Evolutionary conservation across 1,140 invertebrate genomes (phyloP).

Genomic region (Lordiphosa mommai): DNA sequence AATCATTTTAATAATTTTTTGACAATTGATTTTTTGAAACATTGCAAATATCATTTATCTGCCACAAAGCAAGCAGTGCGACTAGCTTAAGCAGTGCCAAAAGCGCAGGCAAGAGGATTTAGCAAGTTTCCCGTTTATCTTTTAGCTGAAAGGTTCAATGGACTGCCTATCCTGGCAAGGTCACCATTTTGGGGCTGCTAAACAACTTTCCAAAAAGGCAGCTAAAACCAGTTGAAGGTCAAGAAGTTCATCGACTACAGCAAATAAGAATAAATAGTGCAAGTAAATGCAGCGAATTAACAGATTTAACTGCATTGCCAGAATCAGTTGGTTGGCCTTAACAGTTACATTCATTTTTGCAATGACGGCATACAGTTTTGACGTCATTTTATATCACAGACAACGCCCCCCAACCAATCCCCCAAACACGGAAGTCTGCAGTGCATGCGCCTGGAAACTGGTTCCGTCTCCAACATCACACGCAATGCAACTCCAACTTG

Average conservation of each 20-base stretch:
- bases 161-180: conserved; percentile 34
- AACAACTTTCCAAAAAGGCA: conserved; percentile 63
- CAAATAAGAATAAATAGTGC: neutral
- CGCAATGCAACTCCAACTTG: conserved; percentile 37
- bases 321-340: no score
- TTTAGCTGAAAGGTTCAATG: conserved; percentile 34
- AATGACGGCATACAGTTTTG: neutral
- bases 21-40: no score
- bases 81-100: no score
- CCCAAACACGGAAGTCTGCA: conserved; percentile 57
- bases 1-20: conserved; percentile 18
- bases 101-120: no score
- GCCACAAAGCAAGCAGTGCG: no score
- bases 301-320: neutral
- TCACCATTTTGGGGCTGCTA: conserved; percentile 44
- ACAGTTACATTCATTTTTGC: conserved; percentile 3
- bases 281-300: neutral
- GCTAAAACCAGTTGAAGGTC: conserved; percentile 29
- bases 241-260: conserved; percentile 20
- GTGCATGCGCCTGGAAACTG: conserved; percentile 53
- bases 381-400: conserved; percentile 17
- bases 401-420: conserved; percentile 10
- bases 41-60: no score
- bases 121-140: no score
- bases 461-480: conserved; percentile 30